phyloP scores from a whole-genome alignment of 2,113 vertebrate genomes.

The Capra hircus region DNA sequence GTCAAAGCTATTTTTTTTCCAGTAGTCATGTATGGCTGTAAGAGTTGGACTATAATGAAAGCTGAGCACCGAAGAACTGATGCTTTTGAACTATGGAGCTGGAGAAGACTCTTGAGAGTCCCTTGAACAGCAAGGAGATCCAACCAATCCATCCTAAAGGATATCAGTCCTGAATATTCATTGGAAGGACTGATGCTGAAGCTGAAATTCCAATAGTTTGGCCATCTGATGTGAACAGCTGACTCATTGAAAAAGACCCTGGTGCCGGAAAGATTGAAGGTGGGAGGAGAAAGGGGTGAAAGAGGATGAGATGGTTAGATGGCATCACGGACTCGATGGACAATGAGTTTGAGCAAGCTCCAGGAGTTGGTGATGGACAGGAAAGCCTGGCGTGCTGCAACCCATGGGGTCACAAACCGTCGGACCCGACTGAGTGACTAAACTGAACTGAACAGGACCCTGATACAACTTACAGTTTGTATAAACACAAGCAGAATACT shows the following conservation, averaged over 20 bases:
- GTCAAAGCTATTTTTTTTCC: neutral
- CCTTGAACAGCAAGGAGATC: neutral
- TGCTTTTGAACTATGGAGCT: neutral
- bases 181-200: neutral
- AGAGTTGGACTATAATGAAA: neutral
- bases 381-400: neutral
- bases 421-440: rapidly evolving
- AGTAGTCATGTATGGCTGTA: neutral
- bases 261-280: neutral
- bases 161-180: neutral
- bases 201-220: neutral
- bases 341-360: neutral
- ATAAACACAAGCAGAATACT: neutral
- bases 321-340: neutral
- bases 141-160: neutral
- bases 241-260: neutral
- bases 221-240: neutral
- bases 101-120: neutral
- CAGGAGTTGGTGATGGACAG: neutral
- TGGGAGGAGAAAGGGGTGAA: neutral
- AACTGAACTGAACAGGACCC: neutral
- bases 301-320: neutral
- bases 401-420: neutral
- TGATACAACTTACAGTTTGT: neutral
- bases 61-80: neutral